Conservation (phyloP, 2,797 vertebrate genomes). For the Paedocypris micromegethes region DNA sequence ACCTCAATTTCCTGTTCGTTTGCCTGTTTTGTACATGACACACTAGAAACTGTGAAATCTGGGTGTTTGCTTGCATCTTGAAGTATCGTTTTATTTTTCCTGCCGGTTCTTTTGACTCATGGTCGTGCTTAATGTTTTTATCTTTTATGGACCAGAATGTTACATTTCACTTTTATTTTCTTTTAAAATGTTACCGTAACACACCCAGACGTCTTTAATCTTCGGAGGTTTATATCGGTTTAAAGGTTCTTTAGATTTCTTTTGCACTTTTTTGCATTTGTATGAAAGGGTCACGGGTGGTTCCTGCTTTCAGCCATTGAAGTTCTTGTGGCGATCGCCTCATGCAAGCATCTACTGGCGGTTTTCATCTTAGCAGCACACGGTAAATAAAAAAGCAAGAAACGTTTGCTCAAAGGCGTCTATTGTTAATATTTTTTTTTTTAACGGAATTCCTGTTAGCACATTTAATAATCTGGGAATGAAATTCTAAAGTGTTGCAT, state of each 20-base stretch:
- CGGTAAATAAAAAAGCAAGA: slow-evolving; percentile 52
- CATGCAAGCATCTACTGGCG: slow-evolving; percentile 52
- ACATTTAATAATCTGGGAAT: slow-evolving; percentile 48
- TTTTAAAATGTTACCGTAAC: not conserved
- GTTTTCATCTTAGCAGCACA: slow-evolving; percentile 65
- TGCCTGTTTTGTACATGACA: slow-evolving; percentile 27
- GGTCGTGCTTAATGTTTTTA: not conserved
- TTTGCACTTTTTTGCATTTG: slow-evolving; percentile 19
- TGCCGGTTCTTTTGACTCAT: slow-evolving; percentile 12
- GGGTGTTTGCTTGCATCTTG: slow-evolving; percentile 40
- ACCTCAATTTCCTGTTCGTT: slow-evolving; percentile 28
- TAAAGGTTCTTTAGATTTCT: not conserved
- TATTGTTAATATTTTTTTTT: slow-evolving; percentile 56
- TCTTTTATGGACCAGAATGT: slow-evolving; percentile 22
- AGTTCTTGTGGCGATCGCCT: slow-evolving; percentile 34
- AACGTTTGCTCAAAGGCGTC: slow-evolving; percentile 53
- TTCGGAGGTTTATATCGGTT: not conserved
- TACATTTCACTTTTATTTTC: not conserved
- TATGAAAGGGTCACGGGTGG: slow-evolving; percentile 7
- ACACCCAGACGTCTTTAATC: not conserved
- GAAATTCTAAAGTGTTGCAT: slow-evolving; percentile 28
- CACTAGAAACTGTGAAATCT: slow-evolving; percentile 39
- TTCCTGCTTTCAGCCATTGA: slow-evolving; percentile 27
- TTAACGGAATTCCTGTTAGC: slow-evolving; percentile 57
- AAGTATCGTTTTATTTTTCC: slow-evolving; percentile 26